These are phyloP conservation scores for Eupeodes corollae DNA, from an alignment of 1,140 invertebrate species.

Conservation along the genomic window DNA sequence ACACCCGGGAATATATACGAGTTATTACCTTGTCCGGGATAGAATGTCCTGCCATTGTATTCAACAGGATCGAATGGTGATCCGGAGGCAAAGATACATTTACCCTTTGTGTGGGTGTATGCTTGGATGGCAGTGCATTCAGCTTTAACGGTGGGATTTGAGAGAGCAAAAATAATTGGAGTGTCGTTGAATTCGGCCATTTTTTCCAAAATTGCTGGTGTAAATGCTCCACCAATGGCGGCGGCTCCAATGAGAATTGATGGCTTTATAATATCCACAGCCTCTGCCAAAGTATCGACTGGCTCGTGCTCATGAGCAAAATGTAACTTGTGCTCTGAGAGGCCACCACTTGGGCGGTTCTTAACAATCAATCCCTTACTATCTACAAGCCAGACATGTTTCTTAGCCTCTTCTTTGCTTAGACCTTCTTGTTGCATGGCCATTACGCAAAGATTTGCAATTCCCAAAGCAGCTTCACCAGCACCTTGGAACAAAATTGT, in stretches of 20 bases:
- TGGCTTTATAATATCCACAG: conserved; percentile 68
- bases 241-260: conserved; percentile 79
- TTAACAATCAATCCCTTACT: conserved; percentile 60
- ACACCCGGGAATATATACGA: conserved; percentile 94
- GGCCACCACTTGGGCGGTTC: conserved; percentile 57
- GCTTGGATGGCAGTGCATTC: conserved; percentile 96
- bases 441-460: conserved; percentile 75
- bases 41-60: conserved; percentile 60
- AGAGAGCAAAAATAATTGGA: conserved; percentile 85
- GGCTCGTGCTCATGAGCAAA: conserved; percentile 64
- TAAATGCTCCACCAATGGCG: conserved; percentile 75
- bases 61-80: conserved; percentile 81
- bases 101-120: conserved; percentile 62
- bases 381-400: conserved; percentile 66
- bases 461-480: conserved; percentile 81
- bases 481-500: conserved; percentile 85
- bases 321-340: conserved; percentile 61
- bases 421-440: conserved; percentile 76
- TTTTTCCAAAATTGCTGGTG: conserved; percentile 62
- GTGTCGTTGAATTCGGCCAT: conserved; percentile 54
- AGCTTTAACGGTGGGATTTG: conserved; percentile 92
- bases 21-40: conserved; percentile 93
- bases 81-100: conserved; percentile 81
- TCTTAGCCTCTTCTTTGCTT: conserved; percentile 53
- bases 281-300: conserved; percentile 59